These are phyloP conservation scores for Eubasilissa regina DNA, from an alignment of 1,140 invertebrate genomes.

Conservation along the genomic window DNA sequence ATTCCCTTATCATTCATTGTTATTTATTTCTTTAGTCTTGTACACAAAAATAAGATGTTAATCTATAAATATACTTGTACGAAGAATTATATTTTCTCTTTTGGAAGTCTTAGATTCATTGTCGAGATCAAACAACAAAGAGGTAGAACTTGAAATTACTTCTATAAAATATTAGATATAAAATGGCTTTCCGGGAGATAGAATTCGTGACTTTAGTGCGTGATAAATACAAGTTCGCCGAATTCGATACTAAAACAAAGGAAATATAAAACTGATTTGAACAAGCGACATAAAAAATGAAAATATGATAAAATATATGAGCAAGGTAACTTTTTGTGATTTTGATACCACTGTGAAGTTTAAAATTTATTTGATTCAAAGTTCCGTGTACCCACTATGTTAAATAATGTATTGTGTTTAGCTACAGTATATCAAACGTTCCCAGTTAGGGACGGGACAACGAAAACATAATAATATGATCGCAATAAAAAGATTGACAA, in stretches of 20 bases:
- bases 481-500: too few species aligned
- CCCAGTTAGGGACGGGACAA: too few species aligned
- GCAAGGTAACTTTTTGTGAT: too few species aligned
- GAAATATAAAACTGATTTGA: conserved; percentile 9
- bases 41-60: not conserved
- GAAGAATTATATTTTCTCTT: too few species aligned
- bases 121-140: not conserved
- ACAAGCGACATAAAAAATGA: not conserved
- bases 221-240: conserved; percentile 11
- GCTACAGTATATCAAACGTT: too few species aligned
- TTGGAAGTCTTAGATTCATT: not conserved
- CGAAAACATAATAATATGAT: too few species aligned
- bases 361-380: too few species aligned
- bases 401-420: too few species aligned
- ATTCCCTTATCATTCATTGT: too few species aligned
- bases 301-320: not conserved
- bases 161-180: conserved; percentile 10
- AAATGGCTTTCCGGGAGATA: conserved; percentile 8
- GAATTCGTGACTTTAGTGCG: conserved; percentile 8
- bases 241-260: conserved; percentile 4
- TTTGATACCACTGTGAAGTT: too few species aligned
- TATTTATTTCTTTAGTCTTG: not conserved
- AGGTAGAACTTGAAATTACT: conserved; percentile 1
- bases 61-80: not conserved
- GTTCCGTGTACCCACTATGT: too few species aligned